Base-by-base conservation (phyloP, 2,888 invertebrate species). In the Chromoteleia sp. region DNA sequence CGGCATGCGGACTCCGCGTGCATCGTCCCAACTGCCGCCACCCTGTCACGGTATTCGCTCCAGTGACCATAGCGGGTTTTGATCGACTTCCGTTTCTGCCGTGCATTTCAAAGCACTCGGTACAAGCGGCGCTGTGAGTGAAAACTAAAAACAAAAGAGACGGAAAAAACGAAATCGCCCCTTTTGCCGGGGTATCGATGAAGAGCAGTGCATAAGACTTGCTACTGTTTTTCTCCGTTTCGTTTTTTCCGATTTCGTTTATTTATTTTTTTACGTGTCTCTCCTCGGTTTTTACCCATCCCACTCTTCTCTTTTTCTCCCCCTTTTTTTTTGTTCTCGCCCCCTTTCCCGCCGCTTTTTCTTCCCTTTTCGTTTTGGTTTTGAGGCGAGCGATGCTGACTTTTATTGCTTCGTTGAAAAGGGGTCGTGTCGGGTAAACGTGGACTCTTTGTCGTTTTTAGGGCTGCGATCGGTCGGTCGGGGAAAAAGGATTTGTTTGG, bases 41-140 rank as follows among this genome's bases (percentile, higher is more conserved):
- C 82, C 78, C 81, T 76, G 81, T 83, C 84, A 81, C 82, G 78
- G 81, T 82, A 78, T 65, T 71, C 71, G 82, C 81, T 81, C 84
- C 81, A 81, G 79, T 81, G 80, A 76, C 84, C 84, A 80, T 80
- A 80, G 74, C 80, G 80, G 80, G 80, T 74, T 80, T 80, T 80
- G 80, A 75, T 80, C 80, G 80, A 74, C 80, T 80, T 80, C 80
- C 80, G 80, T 80, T 75, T 75, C 80, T 63, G 68, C 68, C 74
- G 79, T 71, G 68, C 68, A 80, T 80, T 74, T 80, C 74, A 74
- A 80, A 80, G 79, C 79, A 79, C 68, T 74, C 79, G 79, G 65
- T 79, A 59, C 79, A 67, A 73, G 67, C 79, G 67, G 8, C 30
- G 78, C 79, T 52, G 41, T 33, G 61, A 68, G 68, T 74, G 67